Percentiles rank a stretch among this genome's conserved stretches.
These are phyloP conservation scores for Bombus confusus DNA, from an alignment of 1,140 invertebrate genomes.

Conservation along the genomic window DNA sequence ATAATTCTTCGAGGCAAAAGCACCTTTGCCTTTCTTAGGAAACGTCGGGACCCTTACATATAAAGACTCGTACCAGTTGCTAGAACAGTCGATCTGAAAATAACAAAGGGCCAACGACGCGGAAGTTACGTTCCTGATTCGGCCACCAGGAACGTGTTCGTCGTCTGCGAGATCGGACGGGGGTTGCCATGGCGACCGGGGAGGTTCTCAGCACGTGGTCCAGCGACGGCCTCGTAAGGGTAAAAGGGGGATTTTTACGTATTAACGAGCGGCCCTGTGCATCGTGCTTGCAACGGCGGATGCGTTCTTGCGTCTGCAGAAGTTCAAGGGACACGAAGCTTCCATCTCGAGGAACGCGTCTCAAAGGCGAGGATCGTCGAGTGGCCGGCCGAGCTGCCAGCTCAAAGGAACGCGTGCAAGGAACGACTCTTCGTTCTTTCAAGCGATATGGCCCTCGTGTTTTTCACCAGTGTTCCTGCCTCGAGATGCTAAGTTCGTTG, in stretches of 20 bases:
- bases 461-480: not conserved
- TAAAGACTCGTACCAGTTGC: not conserved
- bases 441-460: not conserved
- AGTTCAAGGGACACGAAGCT: not conserved
- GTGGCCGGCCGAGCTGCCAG: not conserved
- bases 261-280: slow-evolving; percentile 65
- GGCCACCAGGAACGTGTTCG: slow-evolving; percentile 41
- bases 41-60: too few species aligned
- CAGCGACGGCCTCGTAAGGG: slow-evolving; percentile 45
- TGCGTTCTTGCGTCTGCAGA: not conserved
- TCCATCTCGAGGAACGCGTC: slow-evolving; percentile 10
- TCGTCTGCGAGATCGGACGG: slow-evolving; percentile 68
- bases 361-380: slow-evolving; percentile 31
- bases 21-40: not conserved
- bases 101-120: slow-evolving; percentile 43
- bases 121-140: slow-evolving; percentile 57
- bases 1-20: too few species aligned
- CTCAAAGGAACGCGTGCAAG: slow-evolving; percentile 12
- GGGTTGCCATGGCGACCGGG: slow-evolving; percentile 75
- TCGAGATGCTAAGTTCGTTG: slow-evolving; percentile 28
- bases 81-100: slow-evolving; percentile 11
- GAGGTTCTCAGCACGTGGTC: slow-evolving; percentile 78
- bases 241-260: slow-evolving; percentile 66
- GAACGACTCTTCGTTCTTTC: not conserved
- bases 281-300: slow-evolving; percentile 12